Percentiles rank a stretch among this genome's conserved stretches.
Evolutionary conservation across 2,113 vertebrate genomes (phyloP).

Genomic region (Odocoileus virginianus): DNA sequence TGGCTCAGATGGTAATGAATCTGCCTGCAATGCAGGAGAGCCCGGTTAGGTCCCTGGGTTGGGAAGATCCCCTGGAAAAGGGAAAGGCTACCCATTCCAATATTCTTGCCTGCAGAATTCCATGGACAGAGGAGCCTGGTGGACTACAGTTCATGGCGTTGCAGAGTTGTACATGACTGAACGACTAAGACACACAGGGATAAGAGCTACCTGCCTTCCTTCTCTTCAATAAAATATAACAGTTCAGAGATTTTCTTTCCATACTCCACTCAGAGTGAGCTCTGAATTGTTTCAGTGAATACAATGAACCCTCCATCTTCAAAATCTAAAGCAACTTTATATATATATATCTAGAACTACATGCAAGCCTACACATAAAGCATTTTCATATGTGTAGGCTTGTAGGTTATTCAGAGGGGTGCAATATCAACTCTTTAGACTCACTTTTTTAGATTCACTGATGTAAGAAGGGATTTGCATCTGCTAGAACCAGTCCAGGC

Average conservation of each 20-base stretch:
- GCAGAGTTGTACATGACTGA: neutral
- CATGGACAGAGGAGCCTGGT: neutral
- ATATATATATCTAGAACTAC: neutral
- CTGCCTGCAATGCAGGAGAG: fast-evolving
- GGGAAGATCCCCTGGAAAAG: neutral
- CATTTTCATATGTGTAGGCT: neutral
- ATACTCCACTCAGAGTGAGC: neutral
- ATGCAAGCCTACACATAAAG: neutral
- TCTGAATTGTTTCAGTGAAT: neutral
- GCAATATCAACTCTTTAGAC: neutral
- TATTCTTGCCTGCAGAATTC: neutral
- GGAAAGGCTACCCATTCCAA: fast-evolving
- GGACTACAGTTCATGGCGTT: fast-evolving
- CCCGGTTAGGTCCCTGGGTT: fast-evolving
- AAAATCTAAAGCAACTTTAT: neutral
- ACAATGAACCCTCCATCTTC: neutral
- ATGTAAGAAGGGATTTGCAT: neutral
- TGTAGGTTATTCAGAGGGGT: neutral
- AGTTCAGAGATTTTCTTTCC: neutral
- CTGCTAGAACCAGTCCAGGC: neutral
- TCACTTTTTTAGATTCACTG: neutral
- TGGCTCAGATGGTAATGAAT: neutral
- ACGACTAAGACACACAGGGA: fast-evolving
- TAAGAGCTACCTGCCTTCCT: neutral
- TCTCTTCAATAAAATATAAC: neutral